phyloP scores from a whole-genome alignment of 1,140 invertebrate genomes.

The Ips typographus region DNA sequence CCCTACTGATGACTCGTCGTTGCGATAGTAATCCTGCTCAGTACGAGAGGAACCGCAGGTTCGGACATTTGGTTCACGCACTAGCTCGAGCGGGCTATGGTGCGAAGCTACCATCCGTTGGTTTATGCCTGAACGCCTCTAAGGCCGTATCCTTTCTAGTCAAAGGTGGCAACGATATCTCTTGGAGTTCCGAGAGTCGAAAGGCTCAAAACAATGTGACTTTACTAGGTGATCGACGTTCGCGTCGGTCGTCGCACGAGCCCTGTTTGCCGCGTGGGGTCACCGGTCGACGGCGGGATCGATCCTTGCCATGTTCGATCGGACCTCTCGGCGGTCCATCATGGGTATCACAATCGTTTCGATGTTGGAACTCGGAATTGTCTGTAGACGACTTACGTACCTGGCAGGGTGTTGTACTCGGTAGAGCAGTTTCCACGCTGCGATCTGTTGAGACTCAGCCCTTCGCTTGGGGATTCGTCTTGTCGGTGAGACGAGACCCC shows the following conservation, averaged over 20 bases:
- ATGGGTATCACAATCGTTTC: slow-evolving; percentile 52
- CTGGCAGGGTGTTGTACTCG: slow-evolving; percentile 63
- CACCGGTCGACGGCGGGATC: slow-evolving; percentile 31
- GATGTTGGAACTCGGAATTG: slow-evolving; percentile 63
- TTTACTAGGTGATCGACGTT: slow-evolving; percentile 41
- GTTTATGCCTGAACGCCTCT: slow-evolving; percentile 84
- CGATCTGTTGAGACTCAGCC: slow-evolving; percentile 53
- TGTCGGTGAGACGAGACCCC: slow-evolving; percentile 39
- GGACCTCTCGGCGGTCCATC: slow-evolving; percentile 30
- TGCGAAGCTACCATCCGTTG: slow-evolving; percentile 79
- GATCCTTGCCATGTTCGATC: slow-evolving; percentile 33
- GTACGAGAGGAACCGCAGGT: slow-evolving; percentile 78
- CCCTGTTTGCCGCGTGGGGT: slow-evolving; percentile 19
- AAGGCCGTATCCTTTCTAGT: slow-evolving; percentile 53
- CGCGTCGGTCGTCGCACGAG: slow-evolving; percentile 35
- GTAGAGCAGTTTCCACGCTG: slow-evolving; percentile 61
- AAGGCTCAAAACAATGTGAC: slow-evolving; percentile 60
- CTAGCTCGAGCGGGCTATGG: slow-evolving; percentile 67
- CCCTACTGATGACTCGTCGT: slow-evolving; percentile 60
- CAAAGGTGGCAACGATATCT: slow-evolving; percentile 45
- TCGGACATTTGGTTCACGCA: slow-evolving; percentile 77
- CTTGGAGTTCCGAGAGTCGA: slow-evolving; percentile 53
- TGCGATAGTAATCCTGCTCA: slow-evolving; percentile 66
- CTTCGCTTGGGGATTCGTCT: slow-evolving; percentile 40
- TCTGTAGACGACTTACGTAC: slow-evolving; percentile 64